A percentile compares a stretch with the other conserved stretches of the same genome.
These are phyloP conservation scores for Stictonetta naevosa DNA, from an alignment of 2,113 vertebrate species.

Conservation along the genomic window DNA sequence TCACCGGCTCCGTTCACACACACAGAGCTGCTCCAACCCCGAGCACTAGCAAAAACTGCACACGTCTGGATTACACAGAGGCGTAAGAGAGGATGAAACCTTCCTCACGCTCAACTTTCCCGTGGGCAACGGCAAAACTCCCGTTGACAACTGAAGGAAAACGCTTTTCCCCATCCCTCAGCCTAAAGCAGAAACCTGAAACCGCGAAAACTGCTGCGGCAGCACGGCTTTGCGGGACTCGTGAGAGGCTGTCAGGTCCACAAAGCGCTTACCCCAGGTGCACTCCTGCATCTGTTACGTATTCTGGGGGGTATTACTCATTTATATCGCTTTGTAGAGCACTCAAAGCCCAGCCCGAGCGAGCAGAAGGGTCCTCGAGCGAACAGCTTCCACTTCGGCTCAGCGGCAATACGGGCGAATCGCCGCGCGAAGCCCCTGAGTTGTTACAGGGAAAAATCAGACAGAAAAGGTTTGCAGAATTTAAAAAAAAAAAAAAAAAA, in stretches of 20 bases:
- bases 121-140: neutral
- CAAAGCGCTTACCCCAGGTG: conserved; percentile 24
- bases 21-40: neutral
- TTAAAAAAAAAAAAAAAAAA: neutral
- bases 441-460: neutral
- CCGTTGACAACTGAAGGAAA: neutral
- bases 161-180: neutral
- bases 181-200: neutral
- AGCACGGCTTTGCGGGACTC: neutral
- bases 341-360: neutral
- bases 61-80: neutral
- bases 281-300: neutral
- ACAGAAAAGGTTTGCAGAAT: neutral
- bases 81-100: neutral
- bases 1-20: accelerated
- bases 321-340: neutral
- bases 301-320: neutral
- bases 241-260: neutral
- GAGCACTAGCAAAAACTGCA: accelerated
- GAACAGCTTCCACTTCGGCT: neutral
- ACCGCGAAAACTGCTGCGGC: neutral
- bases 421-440: accelerated
- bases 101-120: neutral
- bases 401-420: neutral
- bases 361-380: neutral